Evolutionary conservation across 1,140 invertebrate species (phyloP).

Genomic region (Zaprionus lachaisei): DNA sequence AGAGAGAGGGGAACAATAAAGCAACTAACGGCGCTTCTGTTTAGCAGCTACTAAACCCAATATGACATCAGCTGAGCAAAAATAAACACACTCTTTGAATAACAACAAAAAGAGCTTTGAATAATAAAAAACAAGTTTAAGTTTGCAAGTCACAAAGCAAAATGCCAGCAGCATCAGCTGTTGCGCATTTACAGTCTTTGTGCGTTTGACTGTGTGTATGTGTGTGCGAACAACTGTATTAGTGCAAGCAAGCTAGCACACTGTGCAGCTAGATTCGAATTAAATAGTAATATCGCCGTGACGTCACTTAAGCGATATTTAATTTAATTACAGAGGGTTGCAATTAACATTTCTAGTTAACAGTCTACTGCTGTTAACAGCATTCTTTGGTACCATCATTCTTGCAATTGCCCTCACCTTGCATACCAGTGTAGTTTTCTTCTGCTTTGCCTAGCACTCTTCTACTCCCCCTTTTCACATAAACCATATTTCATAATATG

Average conservation of each 20-base stretch:
- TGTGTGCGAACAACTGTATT: slow-evolving; percentile 12
- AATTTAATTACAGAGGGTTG: slow-evolving; percentile 14
- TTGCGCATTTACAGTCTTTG: slow-evolving; percentile 55
- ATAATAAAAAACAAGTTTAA: slow-evolving; percentile 62
- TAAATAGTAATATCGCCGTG: not conserved
- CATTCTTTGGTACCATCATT: not conserved
- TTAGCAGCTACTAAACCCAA: slow-evolving; percentile 21
- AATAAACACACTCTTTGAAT: slow-evolving; percentile 47
- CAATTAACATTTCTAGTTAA: slow-evolving; percentile 6
- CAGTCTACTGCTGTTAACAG: not conserved
- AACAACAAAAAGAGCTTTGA: slow-evolving; percentile 30
- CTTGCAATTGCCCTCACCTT: not conserved
- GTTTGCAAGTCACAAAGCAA: slow-evolving; percentile 41
- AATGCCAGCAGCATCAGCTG: slow-evolving; percentile 62
- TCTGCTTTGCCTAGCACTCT: not conserved
- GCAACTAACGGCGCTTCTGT: slow-evolving; percentile 26
- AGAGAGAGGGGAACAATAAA: not conserved
- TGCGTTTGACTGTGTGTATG: slow-evolving; percentile 3
- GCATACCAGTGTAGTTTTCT: slow-evolving; percentile 19
- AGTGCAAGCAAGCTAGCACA: slow-evolving; percentile 25
- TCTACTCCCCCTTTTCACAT: not conserved
- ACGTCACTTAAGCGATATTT: not conserved
- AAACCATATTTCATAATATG: slow-evolving; percentile 69
- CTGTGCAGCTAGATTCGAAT: slow-evolving; percentile 27
- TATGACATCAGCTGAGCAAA: slow-evolving; percentile 77